Evolutionary conservation across 2,888 invertebrate genomes (phyloP).

Genomic region (Lamproptera curius): DNA sequence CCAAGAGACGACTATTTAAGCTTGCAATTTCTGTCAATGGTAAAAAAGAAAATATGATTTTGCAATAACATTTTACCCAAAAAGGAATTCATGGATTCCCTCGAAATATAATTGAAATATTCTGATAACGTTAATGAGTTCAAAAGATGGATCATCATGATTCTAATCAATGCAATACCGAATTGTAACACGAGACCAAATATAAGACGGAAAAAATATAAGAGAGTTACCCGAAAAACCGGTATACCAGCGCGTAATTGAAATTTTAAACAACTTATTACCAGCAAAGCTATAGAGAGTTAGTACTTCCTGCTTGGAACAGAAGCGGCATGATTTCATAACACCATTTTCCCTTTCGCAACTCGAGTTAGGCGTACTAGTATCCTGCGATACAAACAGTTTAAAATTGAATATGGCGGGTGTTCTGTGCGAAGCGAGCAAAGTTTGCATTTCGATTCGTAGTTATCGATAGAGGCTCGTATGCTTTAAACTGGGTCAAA

Average conservation of each 20-base stretch:
- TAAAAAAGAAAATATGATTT: too few relatives aligned
- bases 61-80: too few relatives aligned
- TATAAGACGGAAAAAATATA: background rate
- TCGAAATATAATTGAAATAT: too few relatives aligned
- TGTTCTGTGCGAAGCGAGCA: constrained; percentile 3
- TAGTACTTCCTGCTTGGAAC: constrained; percentile 48
- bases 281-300: constrained; percentile 46
- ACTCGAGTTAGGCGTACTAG: constrained; percentile 34
- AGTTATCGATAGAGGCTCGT: constrained; percentile 17
- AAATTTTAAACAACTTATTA: constrained; percentile 54
- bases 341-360: constrained; percentile 67
- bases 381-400: constrained; percentile 32
- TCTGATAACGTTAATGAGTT: too few relatives aligned
- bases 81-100: too few relatives aligned
- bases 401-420: constrained; percentile 31
- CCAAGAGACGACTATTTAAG: too few relatives aligned
- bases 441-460: constrained; percentile 15
- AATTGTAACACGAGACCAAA: background rate
- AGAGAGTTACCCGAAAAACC: constrained; percentile 11
- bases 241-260: constrained; percentile 36
- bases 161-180: too few relatives aligned
- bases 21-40: too few relatives aligned
- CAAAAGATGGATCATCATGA: too few relatives aligned
- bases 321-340: constrained; percentile 65
- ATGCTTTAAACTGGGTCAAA: constrained; percentile 11